Conservation (phyloP, 2,113 vertebrate genomes). For the Phrynocephalus versicolor region DNA sequence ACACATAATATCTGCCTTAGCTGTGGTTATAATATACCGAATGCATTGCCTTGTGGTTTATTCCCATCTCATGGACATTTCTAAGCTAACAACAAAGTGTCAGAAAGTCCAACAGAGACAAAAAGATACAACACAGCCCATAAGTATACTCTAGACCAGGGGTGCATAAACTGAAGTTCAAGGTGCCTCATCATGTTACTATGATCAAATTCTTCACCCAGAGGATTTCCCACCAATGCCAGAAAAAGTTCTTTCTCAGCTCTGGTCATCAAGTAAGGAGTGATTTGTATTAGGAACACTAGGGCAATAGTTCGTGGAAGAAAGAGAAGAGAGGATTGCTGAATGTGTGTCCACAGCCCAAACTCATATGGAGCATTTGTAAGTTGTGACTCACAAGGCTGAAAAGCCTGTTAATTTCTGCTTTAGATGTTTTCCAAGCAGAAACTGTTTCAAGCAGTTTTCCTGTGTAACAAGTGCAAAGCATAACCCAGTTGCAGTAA, state of each 20-base stretch:
- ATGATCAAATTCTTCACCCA: no score
- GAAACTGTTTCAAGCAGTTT: neutral
- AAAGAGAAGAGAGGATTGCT: neutral
- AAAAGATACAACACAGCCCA: neutral
- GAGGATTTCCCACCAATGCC: no score
- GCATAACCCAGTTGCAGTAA: neutral
- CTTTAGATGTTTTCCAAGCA: neutral
- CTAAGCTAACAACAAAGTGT: neutral
- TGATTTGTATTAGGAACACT: neutral
- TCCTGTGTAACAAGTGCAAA: neutral
- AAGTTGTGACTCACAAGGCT: no score
- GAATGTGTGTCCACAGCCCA: neutral
- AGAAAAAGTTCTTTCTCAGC: no score
- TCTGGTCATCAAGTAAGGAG: no score
- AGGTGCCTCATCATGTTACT: no score
- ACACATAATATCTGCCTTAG: neutral
- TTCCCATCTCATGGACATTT: neutral
- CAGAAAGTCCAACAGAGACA: neutral
- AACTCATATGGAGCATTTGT: neutral
- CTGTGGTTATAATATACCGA: neutral
- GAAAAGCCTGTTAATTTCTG: neutral
- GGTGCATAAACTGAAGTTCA: no score
- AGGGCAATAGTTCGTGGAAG: neutral
- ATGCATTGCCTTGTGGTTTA: neutral
- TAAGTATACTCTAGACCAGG: neutral